Evolutionary conservation across 2,888 invertebrate genomes (phyloP), one percentile per base, ranked within the genome.

Genomic region (Slavum lentiscoides): DNA sequence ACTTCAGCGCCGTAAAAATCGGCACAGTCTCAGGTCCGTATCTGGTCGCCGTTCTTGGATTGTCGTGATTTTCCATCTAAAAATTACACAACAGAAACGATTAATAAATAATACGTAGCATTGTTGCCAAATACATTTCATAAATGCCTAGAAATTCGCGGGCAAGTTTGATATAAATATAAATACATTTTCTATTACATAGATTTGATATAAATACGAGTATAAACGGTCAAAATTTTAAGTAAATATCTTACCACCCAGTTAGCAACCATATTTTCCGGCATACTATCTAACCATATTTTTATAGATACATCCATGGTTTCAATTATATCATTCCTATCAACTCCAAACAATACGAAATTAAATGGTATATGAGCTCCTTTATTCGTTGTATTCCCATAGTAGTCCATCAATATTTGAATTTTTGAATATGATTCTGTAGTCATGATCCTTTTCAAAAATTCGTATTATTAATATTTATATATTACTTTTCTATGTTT

Each of bases 321-420:
- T 7, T 86, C 84, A 0, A 89, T 89, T 19, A 84, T 88, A 2
- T 5, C 88, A 88, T 82, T 89, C 87, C 83, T 89, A 88, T 9
- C 84, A 13, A 49, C 15, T 49, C 3, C 88, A 89, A 89, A 66
- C 88, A 88, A 64, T 90, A 88, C 59, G 85, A 94, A 94, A 86
- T 94, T 94, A 85, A 94, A 93, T 0, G 94, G 92, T 85, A 94
- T 89, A 82, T 94, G 92, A 3, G 92, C 89, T 19, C 93, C 92
- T 49, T 88, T 87, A 2, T 88, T 86, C 1, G 87, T 88, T 8
- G 89, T 87, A 1, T 89, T 87, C 0, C 90, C 89, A 84, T 93
- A 94, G 86, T 90, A 92, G 82, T 85, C 91, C 89, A 87, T 89
- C 1, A 90, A 90, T 1, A 88, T 85, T 59, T 58, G 89, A 9